Base-by-base conservation (phyloP, 2,888 invertebrate genomes). In the Neelides folsomi region DNA sequence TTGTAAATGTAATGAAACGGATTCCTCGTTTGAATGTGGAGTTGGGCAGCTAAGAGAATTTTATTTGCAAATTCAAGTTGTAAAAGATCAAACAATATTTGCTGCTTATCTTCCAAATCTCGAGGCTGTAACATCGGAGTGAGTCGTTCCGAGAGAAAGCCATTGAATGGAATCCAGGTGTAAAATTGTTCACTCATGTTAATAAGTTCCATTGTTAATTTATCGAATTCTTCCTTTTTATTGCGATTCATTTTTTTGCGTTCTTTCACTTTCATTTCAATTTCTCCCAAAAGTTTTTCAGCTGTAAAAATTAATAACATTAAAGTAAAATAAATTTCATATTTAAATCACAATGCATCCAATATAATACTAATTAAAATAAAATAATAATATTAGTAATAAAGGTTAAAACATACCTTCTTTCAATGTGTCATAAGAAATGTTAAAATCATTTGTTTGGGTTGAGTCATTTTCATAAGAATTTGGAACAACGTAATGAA, bases 1-100 rank as follows among this genome's bases (percentile, higher is more conserved):
- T 67, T 66, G 59, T 73, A 73, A 20, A 74, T 67, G 65, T 75
- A 75, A 58, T 75, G 74, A 50, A 69, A 60, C 1, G 74, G 72
- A 65, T 73, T 70, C 27, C 68, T 66, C 68, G n/a, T 35, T 10
- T 20, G 8, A 18, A 43, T 34, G 27, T 54, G 44, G 10, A 43
- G 54, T 39, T 71, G 70, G 5, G 73, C 70, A 2, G 68, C 67
- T 6, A 68, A 59, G 16, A 68, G 49, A 6, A 73, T 62, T 51
- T 68, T 66, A 43, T 68, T 68, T 35, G 73, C 71, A 27, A 69
- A 61, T 59, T 72, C 70, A 48, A 72, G 63, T 54, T 73, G 72
- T 38, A 71, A 58, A 27, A 73, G 61, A 51, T 68, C 66, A 35
- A 68, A 65, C 5, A 74, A 55, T 35, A 67, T 59, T 35, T 67